Percentiles rank a stretch among this genome's conserved stretches.
These are phyloP conservation scores for Thunnus thynnus DNA, from an alignment of 2,113 vertebrate genomes.

Conservation along the genomic window DNA sequence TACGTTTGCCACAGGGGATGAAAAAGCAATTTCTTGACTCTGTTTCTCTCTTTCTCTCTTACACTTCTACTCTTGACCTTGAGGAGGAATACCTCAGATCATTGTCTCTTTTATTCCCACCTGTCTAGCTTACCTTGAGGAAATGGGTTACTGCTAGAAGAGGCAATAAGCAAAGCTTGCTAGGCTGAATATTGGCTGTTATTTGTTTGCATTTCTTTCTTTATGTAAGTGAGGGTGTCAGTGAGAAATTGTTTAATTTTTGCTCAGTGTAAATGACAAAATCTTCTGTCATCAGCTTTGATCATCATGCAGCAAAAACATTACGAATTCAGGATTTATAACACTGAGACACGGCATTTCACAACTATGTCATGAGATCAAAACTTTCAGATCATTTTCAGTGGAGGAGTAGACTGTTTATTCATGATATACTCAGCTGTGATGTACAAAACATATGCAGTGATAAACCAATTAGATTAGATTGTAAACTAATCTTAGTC, in stretches of 20 bases:
- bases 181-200: conserved; percentile 36
- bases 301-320: not conserved
- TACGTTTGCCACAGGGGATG: conserved; percentile 42
- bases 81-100: conserved; percentile 50
- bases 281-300: conserved; percentile 26
- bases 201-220: conserved; percentile 35
- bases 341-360: not conserved
- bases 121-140: conserved; percentile 25
- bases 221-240: not conserved
- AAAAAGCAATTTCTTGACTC: conserved; percentile 63
- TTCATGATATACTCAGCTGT: not conserved
- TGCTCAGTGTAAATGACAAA: not conserved
- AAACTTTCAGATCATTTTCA: not conserved
- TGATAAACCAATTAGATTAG: not conserved
- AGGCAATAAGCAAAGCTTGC: conserved; percentile 38
- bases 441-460: not conserved
- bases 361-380: not conserved
- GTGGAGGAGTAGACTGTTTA: not conserved
- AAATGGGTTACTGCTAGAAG: conserved; percentile 41
- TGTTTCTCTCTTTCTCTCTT: conserved; percentile 12
- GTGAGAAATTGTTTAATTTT: conserved; percentile 1
- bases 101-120: conserved; percentile 52
- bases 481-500: not conserved
- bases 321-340: not conserved
- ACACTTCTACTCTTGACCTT: conserved; percentile 64